Conservation (phyloP, 2,888 invertebrate species). For the Drosophila kambysellisi region DNA sequence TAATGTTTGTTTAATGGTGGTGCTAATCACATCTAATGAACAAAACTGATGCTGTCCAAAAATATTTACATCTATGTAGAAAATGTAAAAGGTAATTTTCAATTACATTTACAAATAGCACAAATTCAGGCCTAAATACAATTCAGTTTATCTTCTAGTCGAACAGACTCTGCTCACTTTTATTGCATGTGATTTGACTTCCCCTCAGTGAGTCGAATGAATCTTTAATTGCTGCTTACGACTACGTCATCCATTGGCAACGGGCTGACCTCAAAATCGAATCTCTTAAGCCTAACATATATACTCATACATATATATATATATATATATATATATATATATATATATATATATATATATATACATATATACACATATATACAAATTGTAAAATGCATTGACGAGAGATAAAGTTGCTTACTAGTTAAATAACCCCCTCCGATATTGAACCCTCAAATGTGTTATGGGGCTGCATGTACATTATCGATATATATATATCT, state of each 20-base stretch:
- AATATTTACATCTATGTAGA: background rate
- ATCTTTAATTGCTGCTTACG: slow-evolving; percentile 36
- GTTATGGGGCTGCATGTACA: background rate
- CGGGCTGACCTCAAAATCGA: background rate
- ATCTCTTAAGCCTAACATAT: background rate
- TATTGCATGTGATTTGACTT: background rate
- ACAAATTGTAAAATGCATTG: background rate
- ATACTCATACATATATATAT: background rate
- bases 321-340: background rate
- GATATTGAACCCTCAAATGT: background rate
- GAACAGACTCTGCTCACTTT: background rate
- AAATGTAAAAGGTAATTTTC: background rate
- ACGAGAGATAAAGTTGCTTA: background rate
- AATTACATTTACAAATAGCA: background rate
- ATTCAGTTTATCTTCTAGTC: background rate
- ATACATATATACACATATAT: background rate
- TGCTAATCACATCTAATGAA: background rate
- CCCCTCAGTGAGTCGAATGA: slow-evolving; percentile 24
- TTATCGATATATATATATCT: background rate
- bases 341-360: too few species aligned
- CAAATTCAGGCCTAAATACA: background rate
- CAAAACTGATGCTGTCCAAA: background rate
- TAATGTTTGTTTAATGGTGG: background rate
- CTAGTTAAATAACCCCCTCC: background rate
- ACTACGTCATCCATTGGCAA: slow-evolving; percentile 24